A percentile compares a stretch with the other conserved stretches of the same genome.
These are phyloP conservation scores for Myiopsitta monachus DNA, from an alignment of 2,113 vertebrate genomes.

Conservation along the genomic window DNA sequence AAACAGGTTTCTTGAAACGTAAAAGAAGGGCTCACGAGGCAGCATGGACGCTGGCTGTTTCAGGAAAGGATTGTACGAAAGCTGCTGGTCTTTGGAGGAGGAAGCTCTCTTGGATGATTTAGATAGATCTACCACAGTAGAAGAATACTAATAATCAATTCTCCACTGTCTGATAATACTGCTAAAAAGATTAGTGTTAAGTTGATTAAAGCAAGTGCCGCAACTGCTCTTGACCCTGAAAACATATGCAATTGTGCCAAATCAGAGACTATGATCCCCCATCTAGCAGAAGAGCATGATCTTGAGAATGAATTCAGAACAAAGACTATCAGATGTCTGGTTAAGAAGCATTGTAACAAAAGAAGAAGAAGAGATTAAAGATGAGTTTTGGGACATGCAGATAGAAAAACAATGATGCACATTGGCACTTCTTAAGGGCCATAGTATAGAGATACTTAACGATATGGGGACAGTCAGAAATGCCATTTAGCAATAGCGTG, in stretches of 20 bases:
- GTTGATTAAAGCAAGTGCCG: neutral
- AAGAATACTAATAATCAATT: neutral
- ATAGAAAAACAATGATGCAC: neutral
- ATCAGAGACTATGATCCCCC: neutral
- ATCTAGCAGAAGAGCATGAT: neutral
- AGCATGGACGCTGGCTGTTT: fast-evolving
- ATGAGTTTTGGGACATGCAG: neutral
- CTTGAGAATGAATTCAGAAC: neutral
- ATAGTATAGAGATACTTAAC: neutral
- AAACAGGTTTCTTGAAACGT: neutral
- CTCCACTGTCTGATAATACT: neutral
- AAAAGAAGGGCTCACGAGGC: neutral
- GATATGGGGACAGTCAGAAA: neutral
- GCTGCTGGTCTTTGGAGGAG: neutral
- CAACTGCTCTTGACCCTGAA: neutral
- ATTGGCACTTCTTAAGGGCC: neutral
- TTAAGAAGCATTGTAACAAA: neutral
- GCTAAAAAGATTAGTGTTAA: neutral
- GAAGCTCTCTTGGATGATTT: neutral
- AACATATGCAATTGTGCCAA: neutral
- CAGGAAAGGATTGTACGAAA: neutral
- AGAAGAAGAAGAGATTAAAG: neutral
- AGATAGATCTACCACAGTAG: neutral
- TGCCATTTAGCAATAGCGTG: neutral
- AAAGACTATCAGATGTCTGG: neutral